Evolutionary conservation across 2,113 vertebrate genomes (phyloP).

Genomic region (Budorcas taxicolor): DNA sequence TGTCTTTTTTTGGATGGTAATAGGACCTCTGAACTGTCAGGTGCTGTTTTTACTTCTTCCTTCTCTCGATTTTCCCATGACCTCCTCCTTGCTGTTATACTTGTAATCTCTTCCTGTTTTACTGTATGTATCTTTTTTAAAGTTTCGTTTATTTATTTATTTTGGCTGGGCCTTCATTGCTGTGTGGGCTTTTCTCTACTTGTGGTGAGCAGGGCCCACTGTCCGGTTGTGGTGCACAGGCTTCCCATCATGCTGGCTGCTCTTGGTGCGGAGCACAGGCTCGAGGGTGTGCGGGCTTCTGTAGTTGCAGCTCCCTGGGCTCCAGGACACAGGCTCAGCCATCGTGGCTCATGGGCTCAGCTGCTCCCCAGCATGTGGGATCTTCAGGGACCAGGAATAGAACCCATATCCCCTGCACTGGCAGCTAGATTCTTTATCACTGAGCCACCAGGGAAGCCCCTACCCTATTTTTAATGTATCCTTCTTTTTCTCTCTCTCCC

Average conservation of each 20-base stretch:
- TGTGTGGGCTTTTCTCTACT: neutral
- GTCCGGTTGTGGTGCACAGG: neutral
- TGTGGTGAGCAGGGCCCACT: neutral
- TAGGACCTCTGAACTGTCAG: neutral
- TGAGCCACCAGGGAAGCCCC: neutral
- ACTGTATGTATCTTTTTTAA: neutral
- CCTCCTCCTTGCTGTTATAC: neutral
- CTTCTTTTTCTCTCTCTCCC: neutral
- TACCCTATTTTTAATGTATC: neutral
- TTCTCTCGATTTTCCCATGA: too few species aligned
- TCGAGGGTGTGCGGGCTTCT: fast-evolving
- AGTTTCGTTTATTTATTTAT: neutral
- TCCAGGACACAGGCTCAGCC: neutral
- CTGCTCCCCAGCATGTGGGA: neutral
- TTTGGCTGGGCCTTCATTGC: neutral
- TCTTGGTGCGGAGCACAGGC: neutral
- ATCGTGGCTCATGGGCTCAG: neutral
- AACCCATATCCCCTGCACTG: neutral
- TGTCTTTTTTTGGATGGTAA: neutral
- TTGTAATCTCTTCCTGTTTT: neutral
- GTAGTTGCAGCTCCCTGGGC: neutral
- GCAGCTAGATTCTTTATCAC: neutral
- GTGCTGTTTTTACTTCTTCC: neutral
- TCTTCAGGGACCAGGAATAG: neutral
- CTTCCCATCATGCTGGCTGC: neutral